Percentiles rank a stretch among this genome's conserved stretches.
phyloP scores from a whole-genome alignment of 2,113 vertebrate genomes.

The Motacilla alba region DNA sequence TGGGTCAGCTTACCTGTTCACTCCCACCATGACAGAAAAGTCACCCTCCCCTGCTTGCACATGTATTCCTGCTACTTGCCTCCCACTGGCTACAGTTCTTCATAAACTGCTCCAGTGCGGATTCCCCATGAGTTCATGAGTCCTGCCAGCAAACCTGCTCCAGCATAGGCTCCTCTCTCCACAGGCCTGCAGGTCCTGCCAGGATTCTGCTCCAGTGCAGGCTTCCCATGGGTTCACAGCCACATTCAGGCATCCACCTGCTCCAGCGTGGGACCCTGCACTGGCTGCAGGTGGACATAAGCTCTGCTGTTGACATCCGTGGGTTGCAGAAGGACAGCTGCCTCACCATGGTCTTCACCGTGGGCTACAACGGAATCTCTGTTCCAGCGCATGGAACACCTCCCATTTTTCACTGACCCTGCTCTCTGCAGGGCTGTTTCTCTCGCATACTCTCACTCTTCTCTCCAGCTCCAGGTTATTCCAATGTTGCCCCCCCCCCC shows the following conservation, averaged over 20 bases:
- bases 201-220: neutral
- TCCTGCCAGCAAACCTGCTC: neutral
- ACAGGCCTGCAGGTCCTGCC: neutral
- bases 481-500: rapidly evolving
- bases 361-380: neutral
- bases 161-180: neutral
- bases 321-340: neutral
- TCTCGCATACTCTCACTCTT: neutral
- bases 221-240: neutral
- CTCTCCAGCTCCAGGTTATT: neutral
- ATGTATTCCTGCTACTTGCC: neutral
- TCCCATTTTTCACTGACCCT: neutral
- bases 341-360: neutral
- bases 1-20: neutral
- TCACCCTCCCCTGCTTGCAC: neutral
- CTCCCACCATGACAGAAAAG: neutral
- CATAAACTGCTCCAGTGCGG: neutral
- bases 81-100: neutral
- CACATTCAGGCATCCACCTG: neutral
- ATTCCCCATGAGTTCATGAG: neutral
- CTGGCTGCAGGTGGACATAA: neutral
- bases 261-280: neutral
- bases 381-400: neutral
- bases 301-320: rapidly evolving
- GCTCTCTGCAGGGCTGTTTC: neutral